Percentiles rank a stretch among this genome's conserved stretches.
These are phyloP conservation scores for Taurulus bubalis DNA, from an alignment of 2,113 vertebrate species.

Conservation along the genomic window DNA sequence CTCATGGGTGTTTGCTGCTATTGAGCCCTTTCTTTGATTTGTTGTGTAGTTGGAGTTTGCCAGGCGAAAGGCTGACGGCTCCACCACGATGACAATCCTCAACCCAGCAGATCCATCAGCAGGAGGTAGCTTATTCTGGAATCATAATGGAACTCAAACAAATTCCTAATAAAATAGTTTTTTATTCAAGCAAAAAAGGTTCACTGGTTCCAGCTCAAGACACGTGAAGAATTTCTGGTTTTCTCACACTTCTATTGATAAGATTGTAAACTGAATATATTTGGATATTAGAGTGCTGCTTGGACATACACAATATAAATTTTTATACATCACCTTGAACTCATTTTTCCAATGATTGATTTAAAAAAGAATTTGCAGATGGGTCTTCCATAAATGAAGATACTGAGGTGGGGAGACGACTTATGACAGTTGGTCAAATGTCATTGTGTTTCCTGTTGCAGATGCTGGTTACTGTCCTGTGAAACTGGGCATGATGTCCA, in stretches of 20 bases:
- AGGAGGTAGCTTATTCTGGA: constrained; percentile 85
- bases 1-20: background rate
- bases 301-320: no score
- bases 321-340: background rate
- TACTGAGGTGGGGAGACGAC: background rate
- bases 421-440: background rate
- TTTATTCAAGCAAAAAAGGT: background rate
- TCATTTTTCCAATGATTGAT: background rate
- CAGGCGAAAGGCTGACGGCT: constrained; percentile 92
- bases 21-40: background rate
- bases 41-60: constrained; percentile 90
- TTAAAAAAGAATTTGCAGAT: background rate
- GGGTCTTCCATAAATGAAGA: background rate
- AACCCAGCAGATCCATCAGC: constrained; percentile 88
- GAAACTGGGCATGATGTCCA: constrained; percentile 92
- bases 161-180: background rate
- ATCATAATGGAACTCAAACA: background rate
- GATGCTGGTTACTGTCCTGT: constrained; percentile 92
- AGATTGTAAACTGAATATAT: background rate
- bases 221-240: background rate
- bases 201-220: background rate
- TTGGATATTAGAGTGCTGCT: background rate
- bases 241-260: background rate
- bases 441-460: constrained; percentile 55
- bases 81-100: constrained; percentile 93